Conservation (phyloP, 2,113 vertebrate species). For the Microcebus lehilahytsara region DNA sequence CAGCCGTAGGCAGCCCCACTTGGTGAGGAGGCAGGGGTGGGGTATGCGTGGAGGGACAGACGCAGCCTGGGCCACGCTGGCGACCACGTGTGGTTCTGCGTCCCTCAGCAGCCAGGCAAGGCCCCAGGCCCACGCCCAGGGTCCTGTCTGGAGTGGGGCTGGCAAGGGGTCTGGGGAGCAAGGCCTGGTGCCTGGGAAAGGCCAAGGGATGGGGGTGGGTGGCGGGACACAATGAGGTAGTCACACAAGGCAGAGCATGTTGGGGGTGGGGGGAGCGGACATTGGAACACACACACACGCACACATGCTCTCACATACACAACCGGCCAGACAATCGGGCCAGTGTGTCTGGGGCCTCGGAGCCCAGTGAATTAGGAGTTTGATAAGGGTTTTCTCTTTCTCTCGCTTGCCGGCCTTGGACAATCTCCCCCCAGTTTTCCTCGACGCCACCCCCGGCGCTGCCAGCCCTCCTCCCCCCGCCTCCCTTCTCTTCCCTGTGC, state of each 20-base stretch:
- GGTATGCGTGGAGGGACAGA: not conserved
- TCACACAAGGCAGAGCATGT: constrained; percentile 85
- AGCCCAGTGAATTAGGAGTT: constrained; percentile 92
- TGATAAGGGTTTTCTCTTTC: constrained; percentile 91
- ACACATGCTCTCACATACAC: constrained; percentile 80
- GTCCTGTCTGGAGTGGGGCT: constrained; percentile 5
- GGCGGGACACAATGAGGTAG: constrained; percentile 83
- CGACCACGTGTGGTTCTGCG: not conserved
- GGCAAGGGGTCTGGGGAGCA: constrained; percentile 37
- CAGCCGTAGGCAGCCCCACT: not conserved
- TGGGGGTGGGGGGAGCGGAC: constrained; percentile 80
- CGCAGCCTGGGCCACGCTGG: not conserved
- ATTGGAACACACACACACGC: constrained; percentile 77
- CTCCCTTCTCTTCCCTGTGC: constrained; percentile 82
- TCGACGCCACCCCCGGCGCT: constrained; percentile 79
- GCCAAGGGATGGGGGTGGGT: constrained; percentile 52
- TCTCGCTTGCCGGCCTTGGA: constrained; percentile 79
- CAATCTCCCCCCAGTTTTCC: constrained; percentile 88
- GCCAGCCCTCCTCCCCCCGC: constrained; percentile 79
- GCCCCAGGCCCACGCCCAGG: not conserved
- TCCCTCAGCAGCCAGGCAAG: not conserved
- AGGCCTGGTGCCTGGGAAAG: constrained; percentile 36
- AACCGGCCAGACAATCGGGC: constrained; percentile 86
- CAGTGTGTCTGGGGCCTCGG: constrained; percentile 87
- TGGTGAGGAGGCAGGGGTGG: not conserved